Base-by-base conservation (phyloP, 2,113 vertebrate species). In the Paradisaea rubra region DNA sequence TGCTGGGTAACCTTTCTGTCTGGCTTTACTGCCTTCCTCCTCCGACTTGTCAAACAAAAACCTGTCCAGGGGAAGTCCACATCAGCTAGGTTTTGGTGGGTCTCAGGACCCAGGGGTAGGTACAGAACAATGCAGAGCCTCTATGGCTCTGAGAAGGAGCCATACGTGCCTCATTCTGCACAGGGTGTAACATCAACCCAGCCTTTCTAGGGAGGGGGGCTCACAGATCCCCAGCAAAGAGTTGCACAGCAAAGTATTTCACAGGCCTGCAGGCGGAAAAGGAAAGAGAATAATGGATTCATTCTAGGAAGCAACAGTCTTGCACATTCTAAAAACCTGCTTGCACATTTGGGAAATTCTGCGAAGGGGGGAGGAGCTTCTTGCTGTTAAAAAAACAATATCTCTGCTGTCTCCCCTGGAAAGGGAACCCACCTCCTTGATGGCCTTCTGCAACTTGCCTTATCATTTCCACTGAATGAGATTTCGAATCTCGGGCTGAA, bases 101-200 rank as follows among this genome's bases (percentile, higher is more conserved):
- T 59, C 15, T 54, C 54, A 35, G 42, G 37, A 77, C 25, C 24
- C 28, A 57, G 33, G 14, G n/a, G 9, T 4, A 66, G 28, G 7
- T 15, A 19, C 15, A 79, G 47, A 56, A 25, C 39, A 69, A 4
- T 0, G 0, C 60, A 91, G 69, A 71, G n/a, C 11, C 33, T 78
- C n/a, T n/a, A n/a, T n/a, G n/a, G n/a, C n/a, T n/a, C n/a, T n/a
- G n/a, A n/a, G n/a, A 33, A 50, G 56, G 54, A 63, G 39, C 42
- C 45, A 8, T 3, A 20, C 1, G 2, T 0, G 2, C 25, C 45
- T 63, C 33, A 2, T 53, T 37, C 68, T 81, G 53, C 56, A 56
- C 24, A 66, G 41, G 24, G 17, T 24, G 3, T 11, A 19, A 45
- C 20, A n/a, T 12, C 59, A 49, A 20, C 10, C 6, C 78, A 66